Conservation (phyloP, 2,888 invertebrate species). For the Acanthopleura granulata region DNA sequence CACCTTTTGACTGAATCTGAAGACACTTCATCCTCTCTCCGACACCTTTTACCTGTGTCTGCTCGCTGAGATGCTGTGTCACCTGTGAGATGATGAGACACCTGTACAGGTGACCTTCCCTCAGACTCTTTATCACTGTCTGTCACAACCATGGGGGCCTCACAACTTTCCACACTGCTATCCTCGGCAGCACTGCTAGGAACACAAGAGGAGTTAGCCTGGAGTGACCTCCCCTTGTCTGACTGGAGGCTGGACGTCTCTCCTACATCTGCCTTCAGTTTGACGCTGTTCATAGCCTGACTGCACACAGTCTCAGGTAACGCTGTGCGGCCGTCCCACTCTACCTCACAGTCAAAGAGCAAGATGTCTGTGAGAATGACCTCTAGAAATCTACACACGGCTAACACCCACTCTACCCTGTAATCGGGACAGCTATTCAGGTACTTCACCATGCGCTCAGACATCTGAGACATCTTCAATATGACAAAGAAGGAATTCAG, state of each 20-base stretch:
- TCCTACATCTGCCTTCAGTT: background rate
- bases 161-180: background rate
- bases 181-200: background rate
- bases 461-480: background rate
- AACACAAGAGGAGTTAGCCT: background rate
- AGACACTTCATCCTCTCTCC: background rate
- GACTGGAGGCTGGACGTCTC: background rate
- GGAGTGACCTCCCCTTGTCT: background rate
- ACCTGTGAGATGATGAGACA: background rate
- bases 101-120: background rate
- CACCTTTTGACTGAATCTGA: background rate
- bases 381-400: constrained; percentile 33
- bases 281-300: background rate
- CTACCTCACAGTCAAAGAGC: constrained; percentile 11
- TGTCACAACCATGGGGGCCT: background rate
- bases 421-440: constrained; percentile 8
- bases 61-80: background rate
- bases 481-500: constrained; percentile 29
- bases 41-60: background rate
- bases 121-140: background rate
- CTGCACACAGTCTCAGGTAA: background rate
- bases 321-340: background rate
- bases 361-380: constrained; percentile 33
- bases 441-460: background rate
- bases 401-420: constrained; percentile 16